A percentile compares a stretch with the other conserved stretches of the same genome.
Evolutionary conservation across 2,113 vertebrate species (phyloP).

Genomic region (Sorex fumeus): DNA sequence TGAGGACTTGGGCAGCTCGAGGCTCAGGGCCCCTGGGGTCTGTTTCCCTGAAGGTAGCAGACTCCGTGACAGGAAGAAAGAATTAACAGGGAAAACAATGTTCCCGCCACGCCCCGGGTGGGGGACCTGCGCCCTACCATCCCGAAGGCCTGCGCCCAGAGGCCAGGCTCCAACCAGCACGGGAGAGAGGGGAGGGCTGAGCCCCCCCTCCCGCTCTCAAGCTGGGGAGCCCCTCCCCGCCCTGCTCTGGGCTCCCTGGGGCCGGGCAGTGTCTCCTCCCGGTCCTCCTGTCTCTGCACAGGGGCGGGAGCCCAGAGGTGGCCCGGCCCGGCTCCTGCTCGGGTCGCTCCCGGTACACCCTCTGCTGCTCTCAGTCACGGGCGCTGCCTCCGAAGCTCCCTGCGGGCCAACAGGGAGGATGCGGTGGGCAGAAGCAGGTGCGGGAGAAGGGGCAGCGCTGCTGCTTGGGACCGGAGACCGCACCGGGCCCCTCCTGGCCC

Average conservation of each 20-base stretch:
- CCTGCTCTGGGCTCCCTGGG: not conserved
- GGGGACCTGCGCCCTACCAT: not conserved
- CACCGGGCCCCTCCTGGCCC: conserved; percentile 38
- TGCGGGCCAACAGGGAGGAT: conserved; percentile 48
- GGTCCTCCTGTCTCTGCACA: not conserved
- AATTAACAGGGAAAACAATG: conserved; percentile 33
- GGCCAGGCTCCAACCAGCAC: not conserved
- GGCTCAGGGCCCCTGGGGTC: conserved; percentile 48
- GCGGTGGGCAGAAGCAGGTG: conserved; percentile 45
- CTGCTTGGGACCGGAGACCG: conserved; percentile 58
- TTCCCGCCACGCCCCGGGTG: not conserved
- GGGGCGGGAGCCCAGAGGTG: not conserved
- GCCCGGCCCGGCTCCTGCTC: not conserved
- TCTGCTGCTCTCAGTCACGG: not conserved
- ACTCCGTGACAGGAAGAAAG: conserved; percentile 51
- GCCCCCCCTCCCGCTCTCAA: not conserved
- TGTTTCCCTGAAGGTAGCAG: conserved; percentile 76
- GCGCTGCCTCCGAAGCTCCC: not conserved
- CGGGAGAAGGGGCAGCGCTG: conserved; percentile 1
- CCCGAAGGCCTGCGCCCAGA: not conserved
- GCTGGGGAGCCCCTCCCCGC: not conserved
- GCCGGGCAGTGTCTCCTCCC: not conserved
- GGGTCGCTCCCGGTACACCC: no score
- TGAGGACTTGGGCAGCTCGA: conserved; percentile 46
- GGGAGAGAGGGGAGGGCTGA: not conserved